Base-by-base conservation (phyloP, 2,888 invertebrate genomes). In the Periphyllus acericola region DNA sequence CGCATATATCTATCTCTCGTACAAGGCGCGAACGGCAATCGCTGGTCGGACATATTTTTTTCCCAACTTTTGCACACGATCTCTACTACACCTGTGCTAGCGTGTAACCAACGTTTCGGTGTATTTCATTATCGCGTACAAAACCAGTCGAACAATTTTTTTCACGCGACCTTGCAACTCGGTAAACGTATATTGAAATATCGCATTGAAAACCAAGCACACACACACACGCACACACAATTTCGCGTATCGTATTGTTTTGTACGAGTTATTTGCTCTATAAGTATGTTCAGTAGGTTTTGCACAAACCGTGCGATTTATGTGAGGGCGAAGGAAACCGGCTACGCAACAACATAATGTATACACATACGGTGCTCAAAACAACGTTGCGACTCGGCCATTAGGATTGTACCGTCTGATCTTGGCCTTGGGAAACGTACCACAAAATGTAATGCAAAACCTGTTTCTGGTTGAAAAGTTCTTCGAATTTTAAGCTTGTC, bases 401-500 rank as follows among this genome's bases (percentile, higher is more conserved):
- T 36, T 11, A n/a, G 36, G 74, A 83, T 83, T 74, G 36, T 55
- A 19, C 36, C 36, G 32, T 9, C 66, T 60, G 66, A 66, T 76
- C 40, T 84, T 84, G 84, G 66, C 84, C 84, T 84, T 84, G 84
- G 46, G 11, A 83, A 46, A 55, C 25, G 60, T 36, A 36, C 68
- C 29, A 83, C 11, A 17, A 75, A 40, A 32, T 66, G 46, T n/a
- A 76, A 55, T 46, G 21, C 17, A 40, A 76, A 84, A 84, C 84
- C 76, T 66, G 84, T 84, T 75, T 60, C 17, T 40, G 29, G 29
- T 25, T 40, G 14, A 83, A 52, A 66, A 34, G 32, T 34, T 32
- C n/a, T 36, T 83, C 17, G 71, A 72, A 82, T 52, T 36, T 25
- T 36, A 55, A 55, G 36, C 36, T 34, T 83, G 34, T 21, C 75